Evolutionary conservation across 2,888 invertebrate genomes (phyloP).

Genomic region (Malthinus flaveolus): DNA sequence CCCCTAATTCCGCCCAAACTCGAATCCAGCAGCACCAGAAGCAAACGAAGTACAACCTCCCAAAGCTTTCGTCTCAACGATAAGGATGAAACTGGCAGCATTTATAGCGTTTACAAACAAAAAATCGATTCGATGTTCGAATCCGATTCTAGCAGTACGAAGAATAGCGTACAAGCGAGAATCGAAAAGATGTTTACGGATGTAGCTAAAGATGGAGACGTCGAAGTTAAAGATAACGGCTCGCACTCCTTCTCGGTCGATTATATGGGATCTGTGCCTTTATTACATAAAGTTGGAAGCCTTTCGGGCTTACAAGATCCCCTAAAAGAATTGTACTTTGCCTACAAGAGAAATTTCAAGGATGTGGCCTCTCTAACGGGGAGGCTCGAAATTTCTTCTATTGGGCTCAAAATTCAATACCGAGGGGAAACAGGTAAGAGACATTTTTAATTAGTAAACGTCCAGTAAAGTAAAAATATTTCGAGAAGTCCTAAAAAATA

Average conservation of each 20-base stretch:
- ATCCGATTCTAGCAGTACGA: conserved; percentile 54
- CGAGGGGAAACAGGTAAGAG: conserved; percentile 60
- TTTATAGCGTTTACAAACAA: conserved; percentile 75
- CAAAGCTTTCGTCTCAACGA: conserved; percentile 49
- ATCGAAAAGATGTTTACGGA: conserved; percentile 86
- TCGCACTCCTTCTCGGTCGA: conserved; percentile 67
- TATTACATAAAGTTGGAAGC: conserved; percentile 80
- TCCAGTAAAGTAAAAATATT: no score
- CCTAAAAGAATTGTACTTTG: conserved; percentile 71
- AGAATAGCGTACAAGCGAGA: conserved; percentile 80
- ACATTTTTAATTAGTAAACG: neutral
- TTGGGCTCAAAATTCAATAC: conserved; percentile 74
- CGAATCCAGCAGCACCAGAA: conserved; percentile 40
- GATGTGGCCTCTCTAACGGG: conserved; percentile 61
- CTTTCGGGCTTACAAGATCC: conserved; percentile 82
- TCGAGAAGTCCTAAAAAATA: neutral
- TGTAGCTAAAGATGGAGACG: conserved; percentile 63
- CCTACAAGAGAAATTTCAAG: conserved; percentile 61
- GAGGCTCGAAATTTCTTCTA: conserved; percentile 68
- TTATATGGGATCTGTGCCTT: conserved; percentile 79
- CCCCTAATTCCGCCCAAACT: conserved; percentile 13
- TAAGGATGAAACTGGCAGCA: conserved; percentile 47
- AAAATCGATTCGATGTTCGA: conserved; percentile 85
- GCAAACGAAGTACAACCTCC: conserved; percentile 41
- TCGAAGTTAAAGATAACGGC: conserved; percentile 59